A percentile compares a stretch with the other conserved stretches of the same genome.
Evolutionary conservation across 2,113 vertebrate genomes (phyloP).

Genomic region (Meleagris gallopavo): DNA sequence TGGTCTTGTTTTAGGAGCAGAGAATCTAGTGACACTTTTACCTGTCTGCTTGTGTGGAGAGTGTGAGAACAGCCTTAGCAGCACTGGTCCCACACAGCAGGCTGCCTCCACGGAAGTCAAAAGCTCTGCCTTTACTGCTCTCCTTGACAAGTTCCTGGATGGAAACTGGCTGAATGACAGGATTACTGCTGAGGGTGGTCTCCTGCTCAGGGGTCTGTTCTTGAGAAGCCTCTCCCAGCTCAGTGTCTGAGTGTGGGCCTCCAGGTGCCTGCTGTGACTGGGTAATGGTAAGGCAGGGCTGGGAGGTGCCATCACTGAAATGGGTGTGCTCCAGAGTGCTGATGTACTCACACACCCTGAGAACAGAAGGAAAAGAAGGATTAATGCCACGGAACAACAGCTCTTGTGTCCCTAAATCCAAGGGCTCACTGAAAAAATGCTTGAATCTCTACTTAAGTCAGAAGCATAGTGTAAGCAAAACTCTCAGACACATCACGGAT

Average conservation of each 20-base stretch:
- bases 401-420: neutral
- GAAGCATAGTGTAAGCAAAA: neutral
- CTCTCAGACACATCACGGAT: neutral
- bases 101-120: conserved; percentile 88
- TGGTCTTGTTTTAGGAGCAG: neutral
- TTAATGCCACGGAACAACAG: neutral
- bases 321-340: conserved; percentile 94
- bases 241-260: conserved; percentile 67
- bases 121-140: conserved; percentile 79
- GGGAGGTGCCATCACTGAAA: conserved; percentile 89
- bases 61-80: conserved; percentile 88
- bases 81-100: conserved; percentile 87
- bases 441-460: neutral
- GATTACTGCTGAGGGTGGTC: conserved; percentile 79
- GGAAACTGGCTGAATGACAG: conserved; percentile 87
- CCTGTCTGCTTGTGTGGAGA: conserved; percentile 95
- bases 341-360: conserved; percentile 95
- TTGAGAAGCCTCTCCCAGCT: conserved; percentile 70
- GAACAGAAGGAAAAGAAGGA: neutral
- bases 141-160: conserved; percentile 94
- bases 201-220: conserved; percentile 78
- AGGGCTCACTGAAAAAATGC: neutral
- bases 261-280: conserved; percentile 79
- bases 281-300: conserved; percentile 86
- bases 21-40: conserved; percentile 22